Base-by-base conservation (phyloP, 2,888 invertebrate species). In the Periphyllus acericola region DNA sequence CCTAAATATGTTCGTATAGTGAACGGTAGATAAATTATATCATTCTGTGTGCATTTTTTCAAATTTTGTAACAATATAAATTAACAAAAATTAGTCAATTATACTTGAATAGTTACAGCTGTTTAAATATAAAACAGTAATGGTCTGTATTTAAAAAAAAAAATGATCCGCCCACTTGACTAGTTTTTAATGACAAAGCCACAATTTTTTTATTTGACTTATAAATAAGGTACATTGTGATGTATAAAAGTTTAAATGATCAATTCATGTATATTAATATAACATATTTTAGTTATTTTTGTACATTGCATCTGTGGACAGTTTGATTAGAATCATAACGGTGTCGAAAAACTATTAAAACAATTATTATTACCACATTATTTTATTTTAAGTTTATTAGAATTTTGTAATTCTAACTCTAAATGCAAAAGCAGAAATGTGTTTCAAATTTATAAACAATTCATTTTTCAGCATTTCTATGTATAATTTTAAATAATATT, bases 361-460 rank as follows among this genome's bases (percentile, higher is more conserved):
- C n/a, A 40, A 80, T 36, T 71, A 60, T 25, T 72, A 36, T 46
- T 40, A 72, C 75, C 40, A 19, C 36, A 74, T 80, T 74, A 60
- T 87, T 86, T 78, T 71, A 84, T 46, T 66, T 84, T 84, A 84
- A 84, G 66, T 84, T 76, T 68, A 79, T 52, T 71, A 79, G 36
- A 86, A 79, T 74, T n/a, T 82, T 82, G 71, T 82, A 46, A 71
- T 83, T 75, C 74, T 75, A 83, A 66, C n/a, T 72, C n/a, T 17
- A 60, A 80, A 81, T 14, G 32, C 60, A 40, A 75, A 72, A 46
- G 60, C 60, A 32, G 11, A 60, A 32, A 60, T 66, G 40, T 52
- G 60, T 60, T 60, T 60, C 21, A 25, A 60, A n/a, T 34, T 78
- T 78, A 46, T 52, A 34, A 85, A 52, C 46, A 78, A 81, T 34